These are phyloP conservation scores for Drosophila leonis DNA, from an alignment of 2,888 invertebrate species.

Conservation along the genomic window DNA sequence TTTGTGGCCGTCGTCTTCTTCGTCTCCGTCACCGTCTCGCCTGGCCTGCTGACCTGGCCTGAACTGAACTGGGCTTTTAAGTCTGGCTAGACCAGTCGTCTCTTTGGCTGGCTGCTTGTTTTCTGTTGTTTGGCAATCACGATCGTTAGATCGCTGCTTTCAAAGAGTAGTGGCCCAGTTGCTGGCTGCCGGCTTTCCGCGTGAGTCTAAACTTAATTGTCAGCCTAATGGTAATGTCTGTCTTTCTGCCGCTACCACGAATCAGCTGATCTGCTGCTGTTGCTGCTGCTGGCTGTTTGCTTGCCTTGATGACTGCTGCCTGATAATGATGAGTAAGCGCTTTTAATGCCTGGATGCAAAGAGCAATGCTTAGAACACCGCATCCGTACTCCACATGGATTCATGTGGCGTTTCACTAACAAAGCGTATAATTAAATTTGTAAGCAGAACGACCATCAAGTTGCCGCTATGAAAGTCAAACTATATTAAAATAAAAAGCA, in stretches of 20 bases:
- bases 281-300: background rate
- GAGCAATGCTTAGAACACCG: conserved; percentile 43
- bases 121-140: conserved; percentile 67
- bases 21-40: conserved; percentile 9
- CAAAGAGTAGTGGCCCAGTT: conserved; percentile 59
- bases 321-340: conserved; percentile 75
- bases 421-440: conserved; percentile 42
- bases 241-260: conserved; percentile 30
- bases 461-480: background rate
- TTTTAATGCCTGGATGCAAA: conserved; percentile 48
- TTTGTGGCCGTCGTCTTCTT: conserved; percentile 2
- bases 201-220: conserved; percentile 70
- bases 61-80: conserved; percentile 17
- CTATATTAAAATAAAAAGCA: background rate
- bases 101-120: conserved; percentile 52
- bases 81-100: conserved; percentile 57
- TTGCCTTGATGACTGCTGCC: conserved; percentile 46
- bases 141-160: conserved; percentile 68
- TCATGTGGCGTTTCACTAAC: conserved; percentile 45
- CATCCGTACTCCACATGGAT: conserved; percentile 41
- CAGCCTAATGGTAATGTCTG: conserved; percentile 64
- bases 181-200: conserved; percentile 56
- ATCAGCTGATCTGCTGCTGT: conserved; percentile 65
- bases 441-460: conserved; percentile 19
- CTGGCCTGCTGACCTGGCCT: conserved; percentile 14